Conservation (phyloP, 2,888 invertebrate genomes). For the Drosophila neotestacea region DNA sequence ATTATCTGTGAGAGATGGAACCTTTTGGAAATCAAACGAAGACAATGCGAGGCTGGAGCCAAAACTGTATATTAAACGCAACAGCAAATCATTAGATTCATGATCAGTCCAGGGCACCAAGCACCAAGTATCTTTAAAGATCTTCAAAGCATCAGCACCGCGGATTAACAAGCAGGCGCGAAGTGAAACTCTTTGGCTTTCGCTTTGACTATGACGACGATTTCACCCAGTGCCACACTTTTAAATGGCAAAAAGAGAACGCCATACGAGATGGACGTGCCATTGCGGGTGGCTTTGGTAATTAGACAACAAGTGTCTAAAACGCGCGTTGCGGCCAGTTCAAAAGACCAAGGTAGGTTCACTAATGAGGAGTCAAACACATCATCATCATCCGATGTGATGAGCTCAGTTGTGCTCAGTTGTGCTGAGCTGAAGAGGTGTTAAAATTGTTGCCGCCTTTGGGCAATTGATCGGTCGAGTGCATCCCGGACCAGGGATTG, state of each 20-base stretch:
- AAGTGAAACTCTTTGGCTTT: slow-evolving; percentile 77
- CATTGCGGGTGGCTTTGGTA: slow-evolving; percentile 78
- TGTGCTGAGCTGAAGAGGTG: slow-evolving; percentile 46
- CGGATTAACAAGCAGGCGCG: slow-evolving; percentile 73
- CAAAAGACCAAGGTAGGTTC: slow-evolving; percentile 53
- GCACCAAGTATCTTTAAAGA: slow-evolving; percentile 7
- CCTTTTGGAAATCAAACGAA: slow-evolving; percentile 35
- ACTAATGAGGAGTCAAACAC: slow-evolving; percentile 65
- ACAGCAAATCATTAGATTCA: slow-evolving; percentile 71
- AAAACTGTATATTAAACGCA: slow-evolving; percentile 45
- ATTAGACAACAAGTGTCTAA: slow-evolving; percentile 77
- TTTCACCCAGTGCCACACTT: slow-evolving; percentile 77
- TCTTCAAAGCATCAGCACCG: slow-evolving; percentile 67
- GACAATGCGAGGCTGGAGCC: slow-evolving; percentile 22
- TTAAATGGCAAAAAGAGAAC: slow-evolving; percentile 50
- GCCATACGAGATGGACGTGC: slow-evolving; percentile 56
- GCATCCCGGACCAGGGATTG: slow-evolving; percentile 42
- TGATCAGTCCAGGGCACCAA: slow-evolving; percentile 46
- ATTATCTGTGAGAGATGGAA: slow-evolving; percentile 62
- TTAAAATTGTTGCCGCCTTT: slow-evolving; percentile 73
- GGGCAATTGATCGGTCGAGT: slow-evolving; percentile 65
- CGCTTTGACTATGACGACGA: slow-evolving; percentile 49
- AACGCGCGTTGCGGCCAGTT: slow-evolving; percentile 58
- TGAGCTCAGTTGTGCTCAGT: background rate
- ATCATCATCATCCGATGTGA: slow-evolving; percentile 7